Evolutionary conservation across 2,888 invertebrate genomes (phyloP).

Genomic region (Drosophila borealis): DNA sequence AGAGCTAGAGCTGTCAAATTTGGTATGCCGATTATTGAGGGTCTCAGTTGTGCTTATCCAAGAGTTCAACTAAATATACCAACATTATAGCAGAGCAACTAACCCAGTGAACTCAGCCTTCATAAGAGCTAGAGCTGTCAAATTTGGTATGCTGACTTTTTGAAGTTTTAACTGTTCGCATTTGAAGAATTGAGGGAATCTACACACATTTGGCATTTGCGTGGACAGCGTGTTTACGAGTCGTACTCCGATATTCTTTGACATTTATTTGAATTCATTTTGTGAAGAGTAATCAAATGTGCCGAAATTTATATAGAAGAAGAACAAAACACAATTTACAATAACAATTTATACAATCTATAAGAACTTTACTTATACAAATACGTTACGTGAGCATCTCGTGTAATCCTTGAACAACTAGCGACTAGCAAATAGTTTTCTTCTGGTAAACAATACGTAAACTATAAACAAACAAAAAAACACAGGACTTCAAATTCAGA

Average conservation of each 20-base stretch:
- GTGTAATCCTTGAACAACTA: slow-evolving; percentile 65
- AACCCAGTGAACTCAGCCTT: slow-evolving; percentile 23
- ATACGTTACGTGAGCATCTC: slow-evolving; percentile 43
- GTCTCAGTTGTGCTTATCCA: neutral
- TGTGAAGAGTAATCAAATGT: slow-evolving; percentile 64
- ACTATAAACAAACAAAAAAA: slow-evolving; percentile 32
- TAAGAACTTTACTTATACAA: slow-evolving; percentile 58
- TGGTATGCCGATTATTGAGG: neutral
- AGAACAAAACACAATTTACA: slow-evolving; percentile 75
- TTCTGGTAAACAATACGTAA: slow-evolving; percentile 32
- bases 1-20: neutral
- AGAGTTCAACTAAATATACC: neutral
- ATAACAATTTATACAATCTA: slow-evolving; percentile 67
- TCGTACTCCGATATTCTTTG: slow-evolving; percentile 48
- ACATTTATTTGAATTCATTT: slow-evolving; percentile 29
- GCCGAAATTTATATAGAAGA: slow-evolving; percentile 63
- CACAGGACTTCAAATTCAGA: slow-evolving; percentile 53
- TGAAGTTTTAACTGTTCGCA: neutral
- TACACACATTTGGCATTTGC: slow-evolving; percentile 8
- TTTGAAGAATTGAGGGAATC: neutral
- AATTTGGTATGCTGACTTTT: neutral
- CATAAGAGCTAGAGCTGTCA: neutral
- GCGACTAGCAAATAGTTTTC: slow-evolving; percentile 54
- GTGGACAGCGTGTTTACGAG: slow-evolving; percentile 25
- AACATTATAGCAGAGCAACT: neutral